Conservation (phyloP, 2,113 vertebrate species). For the Picathartes gymnocephalus region DNA sequence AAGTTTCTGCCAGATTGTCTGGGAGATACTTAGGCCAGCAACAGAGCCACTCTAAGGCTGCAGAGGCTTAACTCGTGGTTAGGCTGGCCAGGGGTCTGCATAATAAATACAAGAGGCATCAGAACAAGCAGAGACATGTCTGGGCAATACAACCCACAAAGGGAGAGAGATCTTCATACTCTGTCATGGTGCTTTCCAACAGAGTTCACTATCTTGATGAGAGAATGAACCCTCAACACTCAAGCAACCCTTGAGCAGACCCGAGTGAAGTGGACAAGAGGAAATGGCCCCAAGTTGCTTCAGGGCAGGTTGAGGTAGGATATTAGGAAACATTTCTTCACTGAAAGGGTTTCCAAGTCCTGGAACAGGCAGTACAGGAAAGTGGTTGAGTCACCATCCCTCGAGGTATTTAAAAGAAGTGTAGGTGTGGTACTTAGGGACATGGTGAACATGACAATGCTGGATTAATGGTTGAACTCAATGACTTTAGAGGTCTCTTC, state of each 20-base stretch:
- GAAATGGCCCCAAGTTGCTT: background rate
- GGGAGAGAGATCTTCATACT: background rate
- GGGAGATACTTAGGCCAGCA: background rate
- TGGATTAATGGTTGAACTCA: background rate
- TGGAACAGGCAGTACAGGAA: background rate
- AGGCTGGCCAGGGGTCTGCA: background rate
- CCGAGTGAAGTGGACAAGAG: rapidly evolving
- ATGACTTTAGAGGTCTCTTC: background rate
- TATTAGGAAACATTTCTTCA: background rate
- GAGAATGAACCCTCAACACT: background rate
- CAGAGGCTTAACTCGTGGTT: background rate
- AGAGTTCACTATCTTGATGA: background rate
- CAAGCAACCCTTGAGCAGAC: background rate
- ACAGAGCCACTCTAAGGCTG: background rate
- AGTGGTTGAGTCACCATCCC: background rate
- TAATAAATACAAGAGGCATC: background rate
- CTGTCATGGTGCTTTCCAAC: background rate
- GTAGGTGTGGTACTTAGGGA: background rate
- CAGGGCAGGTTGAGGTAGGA: background rate
- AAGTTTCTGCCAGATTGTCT: background rate
- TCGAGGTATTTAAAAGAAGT: background rate
- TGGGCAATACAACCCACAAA: background rate
- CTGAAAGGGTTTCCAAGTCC: background rate
- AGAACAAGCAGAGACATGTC: background rate
- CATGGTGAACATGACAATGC: background rate